Evolutionary conservation across 2,888 invertebrate genomes (phyloP).

Genomic region (Polymixis lichenea): DNA sequence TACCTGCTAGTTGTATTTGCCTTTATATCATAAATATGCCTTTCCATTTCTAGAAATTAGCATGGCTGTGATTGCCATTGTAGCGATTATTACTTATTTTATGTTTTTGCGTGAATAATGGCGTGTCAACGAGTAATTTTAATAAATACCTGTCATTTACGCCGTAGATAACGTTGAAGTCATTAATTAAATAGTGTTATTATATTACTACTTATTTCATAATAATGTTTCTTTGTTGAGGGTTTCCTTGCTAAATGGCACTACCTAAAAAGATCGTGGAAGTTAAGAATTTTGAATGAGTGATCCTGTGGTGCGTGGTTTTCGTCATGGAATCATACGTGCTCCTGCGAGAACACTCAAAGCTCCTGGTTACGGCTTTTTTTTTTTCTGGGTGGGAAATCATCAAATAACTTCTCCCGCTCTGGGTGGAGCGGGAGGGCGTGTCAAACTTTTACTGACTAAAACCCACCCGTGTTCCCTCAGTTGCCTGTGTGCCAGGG

Average conservation of each 20-base stretch:
- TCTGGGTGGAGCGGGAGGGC: too few species aligned
- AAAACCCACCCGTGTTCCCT: too few species aligned
- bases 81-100: slow-evolving; percentile 15
- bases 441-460: too few species aligned
- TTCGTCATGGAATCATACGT: not conserved
- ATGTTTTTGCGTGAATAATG: slow-evolving; percentile 16
- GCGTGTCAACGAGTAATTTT: slow-evolving; percentile 41
- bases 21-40: slow-evolving; percentile 3
- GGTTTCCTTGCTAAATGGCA: not conserved
- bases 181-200: slow-evolving; percentile 26
- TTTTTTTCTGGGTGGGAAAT: too few species aligned
- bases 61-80: slow-evolving; percentile 11
- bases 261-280: not conserved
- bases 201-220: slow-evolving; percentile 18
- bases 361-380: too few species aligned
- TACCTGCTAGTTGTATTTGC: not conserved
- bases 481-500: too few species aligned
- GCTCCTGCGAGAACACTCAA: not conserved
- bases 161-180: slow-evolving; percentile 2
- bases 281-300: not conserved
- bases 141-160: slow-evolving; percentile 33
- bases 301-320: not conserved
- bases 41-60: slow-evolving; percentile 35
- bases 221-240: not conserved
- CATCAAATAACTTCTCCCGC: too few species aligned